Percentiles rank a stretch among this genome's conserved stretches.
Evolutionary conservation across 2,888 invertebrate genomes (phyloP).

Genomic region (Ecdyonurus torrentis): DNA sequence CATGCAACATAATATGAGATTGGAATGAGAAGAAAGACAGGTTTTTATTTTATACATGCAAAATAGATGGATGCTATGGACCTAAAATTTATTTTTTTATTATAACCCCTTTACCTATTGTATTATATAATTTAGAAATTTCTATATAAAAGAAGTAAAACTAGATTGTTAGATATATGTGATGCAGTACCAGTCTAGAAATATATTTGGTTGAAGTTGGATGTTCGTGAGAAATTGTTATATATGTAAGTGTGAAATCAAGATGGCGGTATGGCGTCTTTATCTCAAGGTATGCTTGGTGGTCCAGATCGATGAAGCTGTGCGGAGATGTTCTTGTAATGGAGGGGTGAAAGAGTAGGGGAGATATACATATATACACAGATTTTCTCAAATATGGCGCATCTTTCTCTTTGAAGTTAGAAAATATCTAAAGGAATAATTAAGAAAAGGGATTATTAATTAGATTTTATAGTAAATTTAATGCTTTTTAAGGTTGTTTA

Average conservation of each 20-base stretch:
- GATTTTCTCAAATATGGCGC: not conserved
- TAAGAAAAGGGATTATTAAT: too few relatives aligned
- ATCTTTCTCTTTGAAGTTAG: too few relatives aligned
- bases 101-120: not conserved
- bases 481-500: too few relatives aligned
- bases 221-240: not conserved
- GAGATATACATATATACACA: not conserved
- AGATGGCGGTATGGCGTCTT: constrained; percentile 1
- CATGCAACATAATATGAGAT: not conserved
- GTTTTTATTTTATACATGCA: too few relatives aligned
- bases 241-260: not conserved
- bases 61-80: too few relatives aligned
- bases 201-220: not conserved
- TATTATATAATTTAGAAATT: too few relatives aligned
- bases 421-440: too few relatives aligned
- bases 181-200: not conserved
- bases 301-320: not conserved
- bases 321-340: not conserved
- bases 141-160: too few relatives aligned
- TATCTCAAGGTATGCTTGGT: constrained; percentile 3
- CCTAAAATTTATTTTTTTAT: not conserved
- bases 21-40: not conserved
- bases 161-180: too few relatives aligned
- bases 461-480: too few relatives aligned
- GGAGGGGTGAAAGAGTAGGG: not conserved